phyloP scores from a whole-genome alignment of 1,140 invertebrate species.

The Penaeus indicus region DNA sequence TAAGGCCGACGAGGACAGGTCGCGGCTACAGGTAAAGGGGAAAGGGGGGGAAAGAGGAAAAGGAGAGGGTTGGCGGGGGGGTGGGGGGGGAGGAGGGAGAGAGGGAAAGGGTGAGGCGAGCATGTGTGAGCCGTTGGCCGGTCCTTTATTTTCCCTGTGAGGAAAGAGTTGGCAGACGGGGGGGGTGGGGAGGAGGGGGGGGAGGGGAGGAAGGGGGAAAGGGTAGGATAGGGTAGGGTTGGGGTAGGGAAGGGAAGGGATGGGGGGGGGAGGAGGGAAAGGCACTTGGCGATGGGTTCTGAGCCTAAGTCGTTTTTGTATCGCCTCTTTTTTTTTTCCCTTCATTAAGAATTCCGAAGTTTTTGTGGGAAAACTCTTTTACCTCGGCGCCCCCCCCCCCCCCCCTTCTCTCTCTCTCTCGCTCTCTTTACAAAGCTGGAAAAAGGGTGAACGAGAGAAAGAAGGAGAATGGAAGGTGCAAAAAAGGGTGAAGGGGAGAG shows the following conservation, averaged over 20 bases:
- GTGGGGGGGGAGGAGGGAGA: neutral
- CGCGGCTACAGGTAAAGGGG: too few relatives aligned
- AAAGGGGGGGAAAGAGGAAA: too few relatives aligned
- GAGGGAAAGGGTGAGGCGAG: neutral
- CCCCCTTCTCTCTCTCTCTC: neutral
- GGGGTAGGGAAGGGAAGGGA: neutral
- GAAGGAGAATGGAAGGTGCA: neutral
- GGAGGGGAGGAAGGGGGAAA: too few relatives aligned
- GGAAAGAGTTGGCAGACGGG: constrained; percentile 55
- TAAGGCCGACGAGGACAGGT: constrained; percentile 19
- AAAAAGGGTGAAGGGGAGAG: neutral
- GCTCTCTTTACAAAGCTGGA: constrained; percentile 41
- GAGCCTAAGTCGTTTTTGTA: constrained; percentile 59
- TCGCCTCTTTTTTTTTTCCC: neutral
- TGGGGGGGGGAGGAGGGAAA: too few relatives aligned
- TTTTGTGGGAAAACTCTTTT: constrained; percentile 46
- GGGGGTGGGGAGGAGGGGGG: too few relatives aligned
- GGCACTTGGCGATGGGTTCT: constrained; percentile 27
- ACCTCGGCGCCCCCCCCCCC: neutral
- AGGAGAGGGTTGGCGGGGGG: too few relatives aligned
- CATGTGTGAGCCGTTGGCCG: constrained; percentile 53
- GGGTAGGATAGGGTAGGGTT: too few relatives aligned
- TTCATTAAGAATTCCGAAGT: constrained; percentile 58
- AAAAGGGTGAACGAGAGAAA: constrained; percentile 18
- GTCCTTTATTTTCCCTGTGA: constrained; percentile 45